A percentile compares a stretch with the other conserved stretches of the same genome.
phyloP scores from a whole-genome alignment of 1,140 invertebrate species.

The Eriosoma lanigerum region DNA sequence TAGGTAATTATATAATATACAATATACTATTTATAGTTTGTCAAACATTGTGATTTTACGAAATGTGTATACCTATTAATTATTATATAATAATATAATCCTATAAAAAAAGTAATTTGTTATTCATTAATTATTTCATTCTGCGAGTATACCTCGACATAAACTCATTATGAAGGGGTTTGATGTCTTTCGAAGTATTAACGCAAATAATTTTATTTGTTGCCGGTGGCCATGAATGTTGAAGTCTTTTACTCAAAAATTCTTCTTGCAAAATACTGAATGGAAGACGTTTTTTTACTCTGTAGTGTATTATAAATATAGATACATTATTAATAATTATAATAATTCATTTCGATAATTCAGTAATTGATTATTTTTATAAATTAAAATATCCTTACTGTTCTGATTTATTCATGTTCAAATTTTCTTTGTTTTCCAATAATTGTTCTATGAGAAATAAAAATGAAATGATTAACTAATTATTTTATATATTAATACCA shows the following conservation, averaged over 20 bases:
- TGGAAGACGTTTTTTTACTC: not conserved
- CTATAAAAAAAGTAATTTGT: too few relatives aligned
- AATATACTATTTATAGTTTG: too few relatives aligned
- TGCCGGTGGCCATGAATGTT: not conserved
- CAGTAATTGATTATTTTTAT: not conserved
- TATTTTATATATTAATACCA: too few relatives aligned
- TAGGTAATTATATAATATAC: too few relatives aligned
- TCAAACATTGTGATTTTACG: too few relatives aligned
- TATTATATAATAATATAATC: too few relatives aligned
- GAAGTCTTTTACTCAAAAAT: not conserved
- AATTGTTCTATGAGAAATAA: not conserved
- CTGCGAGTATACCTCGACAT: not conserved
- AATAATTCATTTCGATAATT: too few relatives aligned
- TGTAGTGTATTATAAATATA: not conserved
- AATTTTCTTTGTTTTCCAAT: constrained; percentile 3
- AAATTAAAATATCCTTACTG: not conserved
- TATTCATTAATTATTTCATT: too few relatives aligned
- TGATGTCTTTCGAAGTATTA: not conserved
- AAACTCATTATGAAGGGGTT: too few relatives aligned
- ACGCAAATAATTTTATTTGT: not conserved
- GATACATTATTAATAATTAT: not conserved
- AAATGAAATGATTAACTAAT: too few relatives aligned
- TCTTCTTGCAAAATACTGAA: not conserved
- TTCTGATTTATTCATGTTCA: not conserved
- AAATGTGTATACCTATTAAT: too few relatives aligned